Base-by-base conservation (phyloP, 2,797 vertebrate species). In the Erpetoichthys calabaricus region DNA sequence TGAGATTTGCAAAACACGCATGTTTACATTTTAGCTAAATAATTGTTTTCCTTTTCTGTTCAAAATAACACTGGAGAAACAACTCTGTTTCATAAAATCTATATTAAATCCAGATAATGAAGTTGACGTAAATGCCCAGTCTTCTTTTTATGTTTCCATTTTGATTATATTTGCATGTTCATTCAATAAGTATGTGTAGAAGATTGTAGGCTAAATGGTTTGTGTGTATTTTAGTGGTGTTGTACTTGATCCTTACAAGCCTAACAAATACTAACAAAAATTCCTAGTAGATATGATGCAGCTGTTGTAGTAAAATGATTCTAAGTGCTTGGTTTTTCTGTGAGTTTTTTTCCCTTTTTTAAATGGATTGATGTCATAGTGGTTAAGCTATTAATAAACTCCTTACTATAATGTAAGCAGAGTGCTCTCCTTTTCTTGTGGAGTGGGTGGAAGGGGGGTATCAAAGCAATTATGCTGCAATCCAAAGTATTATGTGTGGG, bases 211-310 rank as follows among this genome's bases (percentile, higher is more conserved):
- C 25, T 25, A 25, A 25, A 25, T 25, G 25, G 25, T 25, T 25
- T 25, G 25, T 25, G 25, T 25, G 25, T 25, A 25, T 25, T 25
- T 25, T 25, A 25, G 25, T 25, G 25, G 25, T 25, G 25, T 25
- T 25, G 25, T 25, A 1, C 47, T 7, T 49, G 47, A 49, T 3
- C n/a, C n/a, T 49, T 49, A n/a, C 47, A 49, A n/a, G 9, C 41
- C 53, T 54, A 42, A 42, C 41, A 4, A 7, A 6, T 41, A 43
- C 5, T 43, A 54, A 43, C 5, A 54, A 43, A 54, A 54, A 54
- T 54, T 54, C 10, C 53, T 5, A 42, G 7, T 25, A 41, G 53
- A 54, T 54, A 43, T 54, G 53, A 42, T 54, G 44, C 41, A 54
- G 53, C 41, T 54, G 53, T 42, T 54, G 8, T 3, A 54, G 53